Base-by-base conservation (phyloP, 2,113 vertebrate species). In the Neomonachus schauinslandi region DNA sequence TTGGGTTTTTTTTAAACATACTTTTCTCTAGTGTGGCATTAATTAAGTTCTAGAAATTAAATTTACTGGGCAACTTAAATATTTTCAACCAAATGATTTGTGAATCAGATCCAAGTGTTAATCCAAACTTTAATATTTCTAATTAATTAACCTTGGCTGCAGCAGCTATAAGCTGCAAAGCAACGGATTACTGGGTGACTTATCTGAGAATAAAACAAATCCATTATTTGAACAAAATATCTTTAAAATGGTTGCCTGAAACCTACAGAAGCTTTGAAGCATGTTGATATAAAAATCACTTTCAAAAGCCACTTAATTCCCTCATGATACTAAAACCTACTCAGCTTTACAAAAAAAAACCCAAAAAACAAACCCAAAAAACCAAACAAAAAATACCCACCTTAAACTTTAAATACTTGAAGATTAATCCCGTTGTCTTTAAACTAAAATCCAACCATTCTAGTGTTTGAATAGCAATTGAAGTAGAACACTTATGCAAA, bases 131-230 rank as follows among this genome's bases (percentile, higher is more conserved):
- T 98, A 99, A 97, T 98, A 99, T 98, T 99, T 98, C 95, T 98
- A 98, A 99, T 99, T 98, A 98, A 99, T 99, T 99, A 98, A 98
- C 98, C 92, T 98, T 98, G 92, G 87, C 98, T 98, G 65, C 72
- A 97, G 93, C 92, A 97, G 74, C 61, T 97, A 92, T 94, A 98
- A 98, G 92, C 96, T 98, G 97, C 79, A 98, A 98, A 98, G 92
- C 63, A 98, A 98, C 87, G 98, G 97, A 98, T 98, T 98, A 94
- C 86, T 95, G 39, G 1, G 0, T 97, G 86, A 95, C 95, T 99
- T 98, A 98, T 97, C 96, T 97, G 87, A 97, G 46, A 98, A 97
- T 95, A 98, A 98, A 98, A 98, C 53, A 98, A 98, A 98, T 97
- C 83, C 59, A 89, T 97, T 98, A 97, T 98, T 98, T 98, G 92